phyloP scores from a whole-genome alignment of 2,113 vertebrate genomes.

The Vidua macroura region DNA sequence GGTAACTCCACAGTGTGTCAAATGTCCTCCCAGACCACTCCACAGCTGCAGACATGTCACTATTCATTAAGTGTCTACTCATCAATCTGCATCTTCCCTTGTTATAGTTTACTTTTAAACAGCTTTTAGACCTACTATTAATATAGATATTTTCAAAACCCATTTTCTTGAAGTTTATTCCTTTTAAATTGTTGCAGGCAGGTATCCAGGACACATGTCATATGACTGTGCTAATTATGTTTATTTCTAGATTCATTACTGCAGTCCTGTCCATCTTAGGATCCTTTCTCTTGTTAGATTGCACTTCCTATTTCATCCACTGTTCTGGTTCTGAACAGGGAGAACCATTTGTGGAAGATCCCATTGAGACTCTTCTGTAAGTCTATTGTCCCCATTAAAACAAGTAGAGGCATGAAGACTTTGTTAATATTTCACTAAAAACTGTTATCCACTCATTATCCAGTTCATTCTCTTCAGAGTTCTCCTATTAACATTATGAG shows the following conservation, averaged over 20 bases:
- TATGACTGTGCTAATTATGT: neutral
- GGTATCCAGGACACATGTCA: neutral
- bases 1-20: accelerated
- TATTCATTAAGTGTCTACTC: neutral
- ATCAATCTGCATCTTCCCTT: neutral
- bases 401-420: neutral
- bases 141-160: neutral
- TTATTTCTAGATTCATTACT: neutral
- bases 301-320: neutral
- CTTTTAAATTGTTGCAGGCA: neutral
- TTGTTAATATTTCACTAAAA: neutral
- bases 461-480: neutral
- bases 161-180: neutral
- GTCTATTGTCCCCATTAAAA: neutral
- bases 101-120: neutral
- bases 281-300: neutral
- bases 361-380: neutral
- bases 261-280: neutral
- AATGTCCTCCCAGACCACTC: neutral
- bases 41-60: neutral
- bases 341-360: neutral
- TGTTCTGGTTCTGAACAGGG: neutral
- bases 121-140: neutral
- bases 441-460: neutral
- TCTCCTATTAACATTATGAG: neutral